Conservation (phyloP, 2,797 vertebrate genomes). For the Clarias pachynema region DNA sequence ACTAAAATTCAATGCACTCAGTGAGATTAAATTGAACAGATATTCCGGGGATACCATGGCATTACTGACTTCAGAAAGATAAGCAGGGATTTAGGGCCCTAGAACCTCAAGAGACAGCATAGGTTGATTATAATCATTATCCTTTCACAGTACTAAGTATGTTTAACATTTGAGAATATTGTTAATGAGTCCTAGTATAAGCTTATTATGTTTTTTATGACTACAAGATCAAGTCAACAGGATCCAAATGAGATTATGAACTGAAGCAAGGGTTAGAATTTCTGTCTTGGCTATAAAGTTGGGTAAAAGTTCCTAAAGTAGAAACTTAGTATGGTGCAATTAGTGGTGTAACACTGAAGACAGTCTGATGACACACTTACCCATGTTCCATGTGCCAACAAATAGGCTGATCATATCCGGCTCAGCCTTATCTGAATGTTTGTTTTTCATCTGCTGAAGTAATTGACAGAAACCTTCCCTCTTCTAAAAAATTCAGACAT, state of each 20-base stretch:
- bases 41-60: neutral
- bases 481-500: conserved; percentile 76
- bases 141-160: neutral
- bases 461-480: conserved; percentile 97
- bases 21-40: neutral
- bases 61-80: neutral
- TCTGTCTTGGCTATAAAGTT: neutral
- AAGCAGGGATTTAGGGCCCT: neutral
- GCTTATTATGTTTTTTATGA: neutral
- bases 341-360: conserved; percentile 51
- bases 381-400: conserved; percentile 99
- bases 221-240: neutral
- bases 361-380: conserved; percentile 67
- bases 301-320: neutral
- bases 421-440: conserved; percentile 92
- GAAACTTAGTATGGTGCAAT: neutral
- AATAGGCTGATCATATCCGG: conserved; percentile 98
- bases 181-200: neutral
- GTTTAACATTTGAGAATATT: neutral
- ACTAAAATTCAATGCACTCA: neutral
- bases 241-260: neutral
- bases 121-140: neutral
- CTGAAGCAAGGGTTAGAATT: neutral
- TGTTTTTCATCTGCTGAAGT: conserved; percentile 99
- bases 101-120: neutral